Percentiles rank a stretch among this genome's conserved stretches.
These are phyloP conservation scores for Drosophila prostipennis DNA, from an alignment of 2,888 invertebrate genomes.

Conservation along the genomic window DNA sequence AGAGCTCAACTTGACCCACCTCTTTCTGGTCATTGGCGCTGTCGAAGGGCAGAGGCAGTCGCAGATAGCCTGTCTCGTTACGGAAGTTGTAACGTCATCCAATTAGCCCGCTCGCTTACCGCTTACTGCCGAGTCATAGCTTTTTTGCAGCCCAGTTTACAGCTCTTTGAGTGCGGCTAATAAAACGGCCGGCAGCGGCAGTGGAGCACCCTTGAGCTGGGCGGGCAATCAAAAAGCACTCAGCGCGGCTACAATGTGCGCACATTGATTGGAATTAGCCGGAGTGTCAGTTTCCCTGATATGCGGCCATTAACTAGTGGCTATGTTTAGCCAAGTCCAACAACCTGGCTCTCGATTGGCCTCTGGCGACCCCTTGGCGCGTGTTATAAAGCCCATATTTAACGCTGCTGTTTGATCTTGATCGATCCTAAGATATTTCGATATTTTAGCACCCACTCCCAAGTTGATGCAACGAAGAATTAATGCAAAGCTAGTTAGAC, in stretches of 20 bases:
- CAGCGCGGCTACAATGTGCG: slow-evolving; percentile 13
- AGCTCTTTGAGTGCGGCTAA: slow-evolving; percentile 36
- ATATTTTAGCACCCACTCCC: slow-evolving; percentile 13
- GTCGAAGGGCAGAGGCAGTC: slow-evolving; percentile 26
- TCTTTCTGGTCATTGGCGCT: slow-evolving; percentile 28
- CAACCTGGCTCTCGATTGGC: slow-evolving; percentile 58
- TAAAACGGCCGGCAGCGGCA: slow-evolving; percentile 16
- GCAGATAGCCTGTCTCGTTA: slow-evolving; percentile 25
- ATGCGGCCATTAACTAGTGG: slow-evolving; percentile 16
- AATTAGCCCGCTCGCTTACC: slow-evolving; percentile 32
- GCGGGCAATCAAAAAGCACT: slow-evolving; percentile 57
- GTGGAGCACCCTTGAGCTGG: slow-evolving; percentile 60
- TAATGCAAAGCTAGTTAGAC: neutral
- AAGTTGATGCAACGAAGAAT: neutral
- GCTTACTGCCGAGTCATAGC: slow-evolving; percentile 32
- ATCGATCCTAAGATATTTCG: slow-evolving; percentile 11
- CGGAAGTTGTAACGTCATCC: slow-evolving; percentile 51
- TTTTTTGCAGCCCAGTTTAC: slow-evolving; percentile 14
- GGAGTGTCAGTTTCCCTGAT: slow-evolving; percentile 11
- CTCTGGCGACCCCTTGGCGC: slow-evolving; percentile 46
- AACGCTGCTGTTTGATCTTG: slow-evolving; percentile 19
- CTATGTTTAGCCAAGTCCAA: slow-evolving; percentile 23
- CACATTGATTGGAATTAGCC: slow-evolving; percentile 39
- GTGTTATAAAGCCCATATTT: slow-evolving; percentile 32
- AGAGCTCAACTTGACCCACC: slow-evolving; percentile 25